These are phyloP conservation scores for Oconnorella tubifera DNA, from an alignment of 2,888 invertebrate species.

Conservation along the genomic window DNA sequence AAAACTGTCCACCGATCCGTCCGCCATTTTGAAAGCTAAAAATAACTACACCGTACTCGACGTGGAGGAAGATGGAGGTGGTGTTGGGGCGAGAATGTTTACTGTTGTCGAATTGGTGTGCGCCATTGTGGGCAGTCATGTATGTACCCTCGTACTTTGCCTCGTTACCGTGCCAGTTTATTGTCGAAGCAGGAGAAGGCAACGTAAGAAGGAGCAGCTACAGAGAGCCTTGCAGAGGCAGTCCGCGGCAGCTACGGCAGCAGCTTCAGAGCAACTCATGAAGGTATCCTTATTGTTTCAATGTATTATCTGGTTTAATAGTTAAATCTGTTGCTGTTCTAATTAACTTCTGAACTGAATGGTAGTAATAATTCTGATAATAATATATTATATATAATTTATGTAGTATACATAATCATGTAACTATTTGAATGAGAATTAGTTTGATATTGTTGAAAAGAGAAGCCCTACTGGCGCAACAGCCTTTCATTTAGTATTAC, in stretches of 20 bases:
- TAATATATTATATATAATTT: too few relatives aligned
- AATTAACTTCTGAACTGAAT: too few relatives aligned
- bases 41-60: not conserved
- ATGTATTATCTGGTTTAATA: too few relatives aligned
- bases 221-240: not conserved
- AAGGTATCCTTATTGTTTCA: too few relatives aligned
- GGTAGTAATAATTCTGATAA: too few relatives aligned
- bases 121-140: conserved; percentile 52
- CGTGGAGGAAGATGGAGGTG: not conserved
- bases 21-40: not conserved
- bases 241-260: not conserved
- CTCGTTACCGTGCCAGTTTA: conserved; percentile 24
- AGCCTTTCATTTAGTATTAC: too few relatives aligned
- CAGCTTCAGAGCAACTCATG: not conserved
- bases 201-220: not conserved
- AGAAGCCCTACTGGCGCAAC: too few relatives aligned
- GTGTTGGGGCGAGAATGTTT: conserved; percentile 36
- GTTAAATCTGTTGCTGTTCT: too few relatives aligned
- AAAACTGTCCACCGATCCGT: not conserved
- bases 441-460: too few relatives aligned
- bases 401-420: too few relatives aligned
- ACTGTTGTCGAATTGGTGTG: conserved; percentile 49
- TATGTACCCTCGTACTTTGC: conserved; percentile 49
- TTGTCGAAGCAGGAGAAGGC: conserved; percentile 2
- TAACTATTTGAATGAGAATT: too few relatives aligned